Evolutionary conservation across 2,797 vertebrate genomes (phyloP).

Genomic region (Podarcis siculus): DNA sequence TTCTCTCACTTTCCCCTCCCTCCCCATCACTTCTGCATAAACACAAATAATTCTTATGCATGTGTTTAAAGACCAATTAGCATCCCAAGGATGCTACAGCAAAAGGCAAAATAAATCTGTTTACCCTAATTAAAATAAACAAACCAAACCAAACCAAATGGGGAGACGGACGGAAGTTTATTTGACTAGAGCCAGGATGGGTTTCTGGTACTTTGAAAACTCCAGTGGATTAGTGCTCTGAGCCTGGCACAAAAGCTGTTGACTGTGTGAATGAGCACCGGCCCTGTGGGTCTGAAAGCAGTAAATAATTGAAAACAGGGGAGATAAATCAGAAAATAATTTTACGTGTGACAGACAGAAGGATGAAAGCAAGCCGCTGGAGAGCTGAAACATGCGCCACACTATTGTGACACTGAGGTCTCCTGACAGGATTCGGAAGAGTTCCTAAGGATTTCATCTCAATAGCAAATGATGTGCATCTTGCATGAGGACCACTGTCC

Average conservation of each 20-base stretch:
- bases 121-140: conserved; percentile 62
- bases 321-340: conserved; percentile 58
- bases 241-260: conserved; percentile 36
- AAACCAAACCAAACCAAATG: conserved; percentile 38
- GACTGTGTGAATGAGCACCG: not conserved
- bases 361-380: conserved; percentile 55
- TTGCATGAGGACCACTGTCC: not conserved
- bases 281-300: conserved; percentile 20
- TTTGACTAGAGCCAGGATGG: conserved; percentile 31
- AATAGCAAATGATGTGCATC: conserved; percentile 10
- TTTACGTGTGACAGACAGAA: conserved; percentile 27
- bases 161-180: conserved; percentile 37
- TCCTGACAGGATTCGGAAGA: conserved; percentile 9
- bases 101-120: conserved; percentile 69
- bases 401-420: not conserved
- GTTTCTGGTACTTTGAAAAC: conserved; percentile 2
- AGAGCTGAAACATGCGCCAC: conserved; percentile 12
- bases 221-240: conserved; percentile 26
- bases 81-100: conserved; percentile 59
- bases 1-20: conserved; percentile 62
- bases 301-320: conserved; percentile 65
- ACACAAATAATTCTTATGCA: conserved; percentile 66
- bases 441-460: not conserved
- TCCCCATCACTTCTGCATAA: conserved; percentile 48
- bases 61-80: conserved; percentile 70